Conservation (phyloP, 2,888 invertebrate genomes). For the Copidosoma aretas region DNA sequence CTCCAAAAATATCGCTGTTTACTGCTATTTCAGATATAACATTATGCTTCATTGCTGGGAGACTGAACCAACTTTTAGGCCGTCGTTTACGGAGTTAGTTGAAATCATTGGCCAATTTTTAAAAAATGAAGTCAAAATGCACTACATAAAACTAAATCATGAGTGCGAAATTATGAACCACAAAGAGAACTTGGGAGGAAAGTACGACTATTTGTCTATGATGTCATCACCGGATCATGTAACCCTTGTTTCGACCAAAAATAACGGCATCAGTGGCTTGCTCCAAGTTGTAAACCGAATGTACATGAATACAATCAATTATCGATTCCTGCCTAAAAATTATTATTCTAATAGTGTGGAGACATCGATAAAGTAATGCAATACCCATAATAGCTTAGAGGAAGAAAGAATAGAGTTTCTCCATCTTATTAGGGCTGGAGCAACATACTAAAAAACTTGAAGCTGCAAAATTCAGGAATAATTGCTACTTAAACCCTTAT, state of each 20-base stretch:
- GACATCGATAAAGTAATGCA: too few relatives aligned
- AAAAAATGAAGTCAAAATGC: constrained; percentile 81
- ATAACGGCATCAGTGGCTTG: constrained; percentile 65
- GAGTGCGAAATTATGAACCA: constrained; percentile 79
- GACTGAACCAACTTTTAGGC: constrained; percentile 77
- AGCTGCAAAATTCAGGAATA: too few relatives aligned
- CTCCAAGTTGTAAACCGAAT: constrained; percentile 52
- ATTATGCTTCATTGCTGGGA: constrained; percentile 91
- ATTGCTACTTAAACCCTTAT: too few relatives aligned
- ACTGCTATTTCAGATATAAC: constrained; percentile 65
- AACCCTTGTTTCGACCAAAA: constrained; percentile 66
- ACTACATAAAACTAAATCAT: constrained; percentile 85
- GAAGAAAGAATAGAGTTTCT: too few relatives aligned
- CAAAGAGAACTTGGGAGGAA: constrained; percentile 62
- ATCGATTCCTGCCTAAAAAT: constrained; percentile 55
- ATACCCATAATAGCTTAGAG: too few relatives aligned
- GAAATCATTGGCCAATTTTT: constrained; percentile 79
- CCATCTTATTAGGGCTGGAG: too few relatives aligned
- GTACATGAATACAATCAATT: constrained; percentile 71
- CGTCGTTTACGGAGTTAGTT: constrained; percentile 79
- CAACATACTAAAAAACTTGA: too few relatives aligned
- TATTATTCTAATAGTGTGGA: too few relatives aligned
- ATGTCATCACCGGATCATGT: constrained; percentile 79
- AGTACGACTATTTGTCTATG: constrained; percentile 78
- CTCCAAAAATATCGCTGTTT: too few relatives aligned